phyloP scores from a whole-genome alignment of 2,888 invertebrate species.

The Thysanoteuthis rhombus region DNA sequence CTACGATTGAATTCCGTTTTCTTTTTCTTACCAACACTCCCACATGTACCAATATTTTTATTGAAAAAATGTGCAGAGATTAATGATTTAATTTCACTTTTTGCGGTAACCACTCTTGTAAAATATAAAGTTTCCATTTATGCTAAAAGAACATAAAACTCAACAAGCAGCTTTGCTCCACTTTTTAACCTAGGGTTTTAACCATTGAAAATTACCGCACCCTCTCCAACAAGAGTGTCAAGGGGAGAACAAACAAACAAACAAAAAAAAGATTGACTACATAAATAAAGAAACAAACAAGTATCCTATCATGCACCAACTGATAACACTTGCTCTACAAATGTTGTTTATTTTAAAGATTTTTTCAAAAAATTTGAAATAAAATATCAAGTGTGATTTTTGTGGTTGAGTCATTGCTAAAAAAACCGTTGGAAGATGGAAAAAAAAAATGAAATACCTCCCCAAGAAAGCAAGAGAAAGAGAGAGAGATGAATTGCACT shows the following conservation, averaged over 20 bases:
- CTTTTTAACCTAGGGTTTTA: too few species aligned
- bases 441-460: not conserved
- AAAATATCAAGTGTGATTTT: not conserved
- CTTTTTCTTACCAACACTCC: too few species aligned
- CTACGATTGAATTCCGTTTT: too few species aligned
- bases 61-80: too few species aligned
- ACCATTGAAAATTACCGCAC: too few species aligned
- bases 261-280: not conserved
- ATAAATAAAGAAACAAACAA: not conserved
- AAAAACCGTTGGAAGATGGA: not conserved
- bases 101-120: too few species aligned
- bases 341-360: not conserved
- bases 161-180: too few species aligned
- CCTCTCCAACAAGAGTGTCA: not conserved
- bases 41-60: too few species aligned
- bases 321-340: not conserved
- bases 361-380: not conserved
- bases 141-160: too few species aligned
- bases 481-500: too few species aligned
- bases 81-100: too few species aligned
- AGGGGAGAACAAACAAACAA: not conserved
- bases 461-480: not conserved
- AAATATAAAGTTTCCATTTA: too few species aligned
- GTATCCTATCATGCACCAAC: not conserved
- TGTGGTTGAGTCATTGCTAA: not conserved